These are phyloP conservation scores for Turdus rufiventris DNA, from an alignment of 2,113 vertebrate species.

Conservation along the genomic window DNA sequence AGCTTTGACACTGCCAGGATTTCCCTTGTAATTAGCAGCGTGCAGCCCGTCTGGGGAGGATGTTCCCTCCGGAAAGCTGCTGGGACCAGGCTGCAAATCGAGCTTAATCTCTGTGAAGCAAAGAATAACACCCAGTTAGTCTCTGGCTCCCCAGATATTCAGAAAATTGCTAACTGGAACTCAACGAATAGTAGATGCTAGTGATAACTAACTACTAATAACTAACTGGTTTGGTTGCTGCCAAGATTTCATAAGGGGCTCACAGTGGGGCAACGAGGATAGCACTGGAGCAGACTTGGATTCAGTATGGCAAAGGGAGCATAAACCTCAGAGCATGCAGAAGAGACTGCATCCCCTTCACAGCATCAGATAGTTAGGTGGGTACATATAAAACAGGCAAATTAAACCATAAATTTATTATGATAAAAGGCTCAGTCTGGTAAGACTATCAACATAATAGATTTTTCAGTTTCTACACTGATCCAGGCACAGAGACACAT, in stretches of 20 bases:
- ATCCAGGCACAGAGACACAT: background rate
- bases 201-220: rapidly evolving
- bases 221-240: background rate
- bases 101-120: background rate
- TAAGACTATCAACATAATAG: background rate
- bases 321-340: background rate
- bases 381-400: background rate
- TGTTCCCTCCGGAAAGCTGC: conserved; percentile 61
- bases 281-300: background rate
- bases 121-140: conserved; percentile 15
- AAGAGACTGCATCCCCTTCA: background rate
- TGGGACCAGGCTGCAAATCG: background rate
- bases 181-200: background rate
- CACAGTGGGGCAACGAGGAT: background rate
- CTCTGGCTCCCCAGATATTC: background rate
- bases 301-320: background rate
- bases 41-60: conserved; percentile 48
- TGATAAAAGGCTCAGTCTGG: background rate
- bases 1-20: conserved; percentile 51
- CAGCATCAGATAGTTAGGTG: background rate
- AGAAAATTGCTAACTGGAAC: background rate
- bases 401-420: background rate
- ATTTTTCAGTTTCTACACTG: background rate
- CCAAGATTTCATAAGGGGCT: background rate
- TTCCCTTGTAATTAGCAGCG: conserved; percentile 60